These are phyloP conservation scores for Xiphias gladius DNA, from an alignment of 2,113 vertebrate species.

Conservation along the genomic window DNA sequence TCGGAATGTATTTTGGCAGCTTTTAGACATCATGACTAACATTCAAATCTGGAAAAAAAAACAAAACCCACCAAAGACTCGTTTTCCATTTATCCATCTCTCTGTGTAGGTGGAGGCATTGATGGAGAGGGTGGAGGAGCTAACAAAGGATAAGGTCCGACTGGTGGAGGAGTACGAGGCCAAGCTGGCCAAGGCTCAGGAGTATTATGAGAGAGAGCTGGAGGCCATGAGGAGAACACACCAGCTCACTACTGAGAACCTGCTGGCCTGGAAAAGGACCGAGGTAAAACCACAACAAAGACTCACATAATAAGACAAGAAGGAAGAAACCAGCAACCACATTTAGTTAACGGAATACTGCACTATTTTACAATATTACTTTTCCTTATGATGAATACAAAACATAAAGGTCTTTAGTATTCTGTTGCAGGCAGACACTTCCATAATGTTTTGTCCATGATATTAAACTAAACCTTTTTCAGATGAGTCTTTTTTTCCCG, in stretches of 20 bases:
- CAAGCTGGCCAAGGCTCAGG: conserved; percentile 93
- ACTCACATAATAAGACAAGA: neutral
- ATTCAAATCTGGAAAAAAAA: neutral
- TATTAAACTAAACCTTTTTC: no score
- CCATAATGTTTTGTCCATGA: no score
- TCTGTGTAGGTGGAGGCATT: conserved; percentile 84
- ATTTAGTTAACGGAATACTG: neutral
- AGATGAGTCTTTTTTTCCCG: no score
- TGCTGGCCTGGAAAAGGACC: conserved; percentile 94
- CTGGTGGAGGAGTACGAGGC: conserved; percentile 94
- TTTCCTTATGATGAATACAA: no score
- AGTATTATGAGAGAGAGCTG: conserved; percentile 94
- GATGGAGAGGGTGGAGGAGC: conserved; percentile 90
- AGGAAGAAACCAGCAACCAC: neutral
- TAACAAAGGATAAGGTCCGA: conserved; percentile 89
- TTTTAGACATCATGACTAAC: neutral
- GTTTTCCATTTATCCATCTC: neutral
- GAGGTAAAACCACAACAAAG: conserved; percentile 76
- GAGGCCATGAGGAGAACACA: conserved; percentile 96
- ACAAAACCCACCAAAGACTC: neutral
- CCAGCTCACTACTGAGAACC: conserved; percentile 94
- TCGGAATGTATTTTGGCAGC: neutral
- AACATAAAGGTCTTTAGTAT: no score
- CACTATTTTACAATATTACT: neutral
- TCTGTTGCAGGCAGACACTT: no score